Base-by-base conservation (phyloP, 2,797 vertebrate species). In the Oreochromis grahami region DNA sequence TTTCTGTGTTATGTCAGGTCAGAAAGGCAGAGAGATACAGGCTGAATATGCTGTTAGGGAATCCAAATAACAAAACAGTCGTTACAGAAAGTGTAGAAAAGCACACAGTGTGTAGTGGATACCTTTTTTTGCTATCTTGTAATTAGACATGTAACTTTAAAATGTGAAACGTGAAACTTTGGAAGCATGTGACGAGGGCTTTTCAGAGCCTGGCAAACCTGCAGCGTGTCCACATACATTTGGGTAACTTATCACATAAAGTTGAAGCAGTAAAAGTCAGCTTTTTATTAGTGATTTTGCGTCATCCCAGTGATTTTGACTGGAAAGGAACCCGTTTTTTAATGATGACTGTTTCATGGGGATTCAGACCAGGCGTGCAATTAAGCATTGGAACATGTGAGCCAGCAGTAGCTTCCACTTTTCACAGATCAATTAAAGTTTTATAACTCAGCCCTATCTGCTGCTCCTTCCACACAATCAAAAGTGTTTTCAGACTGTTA, bases 391-490 rank as follows among this genome's bases (percentile, higher is more conserved):
- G 94, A 96, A 95, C 94, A 94, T 93, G 93, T 93, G 89, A 92
- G 87, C 91, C 88, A 93, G 93, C 92, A 93, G 95, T 95, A 96
- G 94, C 96, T 95, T 96, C 94, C 92, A 95, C 92, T 93, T 94
- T 95, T 95, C 95, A 96, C 95, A 95, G 94, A 96, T 96, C 95
- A 95, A 95, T 96, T 96, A 95, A 96, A 96, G 91, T 95, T 96
- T 96, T 96, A 96, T 91, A 93, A 91, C 91, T 52, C 45, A 38
- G 87, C 91, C 86, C 95, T 96, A 96, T 96, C 94, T 96, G 92
- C 94, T 95, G 93, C 89, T 92, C 93, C 88, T 85, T 93, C 89
- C 88, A 87, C 88, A 94, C 94, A 96, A 96, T 96, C 95, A 95
- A 94, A 96, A 94, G 94, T 95, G 91, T 95, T 96, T 95, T 96